These are phyloP conservation scores for Drosophila burlai DNA, from an alignment of 1,140 invertebrate species.

Conservation along the genomic window DNA sequence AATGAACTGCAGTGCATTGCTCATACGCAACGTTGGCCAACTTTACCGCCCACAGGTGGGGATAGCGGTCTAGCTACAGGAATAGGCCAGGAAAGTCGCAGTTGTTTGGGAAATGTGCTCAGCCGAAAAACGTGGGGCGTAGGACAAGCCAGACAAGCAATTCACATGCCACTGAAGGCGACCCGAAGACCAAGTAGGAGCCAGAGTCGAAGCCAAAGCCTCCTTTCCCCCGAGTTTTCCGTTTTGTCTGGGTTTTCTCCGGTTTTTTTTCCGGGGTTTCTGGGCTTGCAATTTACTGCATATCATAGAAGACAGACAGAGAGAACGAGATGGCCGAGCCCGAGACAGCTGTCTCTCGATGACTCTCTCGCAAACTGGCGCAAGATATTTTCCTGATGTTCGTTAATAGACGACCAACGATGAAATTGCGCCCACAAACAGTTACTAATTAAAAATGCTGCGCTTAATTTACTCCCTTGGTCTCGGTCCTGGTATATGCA, in stretches of 20 bases:
- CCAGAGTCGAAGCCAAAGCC: not conserved
- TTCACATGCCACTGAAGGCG: slow-evolving; percentile 67
- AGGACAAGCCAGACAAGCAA: slow-evolving; percentile 71
- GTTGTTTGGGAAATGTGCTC: slow-evolving; percentile 46
- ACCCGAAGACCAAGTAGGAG: slow-evolving; percentile 29
- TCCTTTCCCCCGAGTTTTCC: not conserved
- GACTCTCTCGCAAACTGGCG: slow-evolving; percentile 53
- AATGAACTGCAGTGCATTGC: slow-evolving; percentile 69
- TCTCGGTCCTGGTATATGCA: not conserved
- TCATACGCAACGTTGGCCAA: slow-evolving; percentile 77
- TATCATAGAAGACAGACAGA: slow-evolving; percentile 56
- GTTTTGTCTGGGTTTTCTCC: slow-evolving; percentile 32
- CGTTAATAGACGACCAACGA: slow-evolving; percentile 47
- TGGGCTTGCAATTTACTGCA: slow-evolving; percentile 71
- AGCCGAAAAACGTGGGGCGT: slow-evolving; percentile 43
- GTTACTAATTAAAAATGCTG: slow-evolving; percentile 71
- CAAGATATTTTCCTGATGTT: slow-evolving; percentile 42
- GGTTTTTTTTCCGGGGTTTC: not conserved
- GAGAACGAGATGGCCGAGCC: not conserved
- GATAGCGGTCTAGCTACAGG: slow-evolving; percentile 9
- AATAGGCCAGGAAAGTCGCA: slow-evolving; percentile 28
- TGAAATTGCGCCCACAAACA: slow-evolving; percentile 18
- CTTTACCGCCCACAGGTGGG: slow-evolving; percentile 57
- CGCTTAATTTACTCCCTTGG: slow-evolving; percentile 44
- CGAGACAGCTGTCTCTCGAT: slow-evolving; percentile 42